Percentiles rank a stretch among this genome's conserved stretches.
These are phyloP conservation scores for Sitophilus oryzae DNA, from an alignment of 1,140 invertebrate genomes.

Conservation along the genomic window DNA sequence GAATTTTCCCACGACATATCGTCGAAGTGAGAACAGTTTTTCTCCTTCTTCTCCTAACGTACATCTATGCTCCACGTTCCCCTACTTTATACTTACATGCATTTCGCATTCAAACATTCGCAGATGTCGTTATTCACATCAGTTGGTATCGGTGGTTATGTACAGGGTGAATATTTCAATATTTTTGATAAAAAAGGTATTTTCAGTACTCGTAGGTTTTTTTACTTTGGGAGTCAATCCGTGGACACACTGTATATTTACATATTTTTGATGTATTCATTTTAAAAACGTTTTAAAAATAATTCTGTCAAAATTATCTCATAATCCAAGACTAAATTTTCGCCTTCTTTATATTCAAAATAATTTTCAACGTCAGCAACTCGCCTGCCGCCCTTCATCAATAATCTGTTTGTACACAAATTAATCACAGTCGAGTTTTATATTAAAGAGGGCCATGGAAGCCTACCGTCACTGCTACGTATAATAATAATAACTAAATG, in stretches of 20 bases:
- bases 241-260: too few species aligned
- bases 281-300: too few species aligned
- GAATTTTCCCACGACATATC: background rate
- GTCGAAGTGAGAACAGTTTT: too few species aligned
- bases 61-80: background rate
- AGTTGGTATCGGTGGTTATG: background rate
- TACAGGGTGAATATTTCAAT: background rate
- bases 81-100: background rate
- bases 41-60: background rate
- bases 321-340: too few species aligned
- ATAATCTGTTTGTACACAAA: conserved; percentile 5
- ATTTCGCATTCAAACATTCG: background rate
- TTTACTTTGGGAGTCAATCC: too few species aligned
- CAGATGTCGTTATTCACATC: background rate
- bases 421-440: conserved; percentile 5
- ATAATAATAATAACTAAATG: conserved; percentile 8
- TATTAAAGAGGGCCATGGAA: background rate
- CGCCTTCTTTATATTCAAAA: conserved; percentile 2
- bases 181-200: too few species aligned
- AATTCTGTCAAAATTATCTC: too few species aligned
- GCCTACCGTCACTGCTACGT: background rate
- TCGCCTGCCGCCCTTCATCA: background rate
- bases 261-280: too few species aligned
- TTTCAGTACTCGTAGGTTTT: too few species aligned
- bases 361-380: too few species aligned